These are phyloP conservation scores for Antheraea pernyi DNA, from an alignment of 1,140 invertebrate genomes.

Conservation along the genomic window DNA sequence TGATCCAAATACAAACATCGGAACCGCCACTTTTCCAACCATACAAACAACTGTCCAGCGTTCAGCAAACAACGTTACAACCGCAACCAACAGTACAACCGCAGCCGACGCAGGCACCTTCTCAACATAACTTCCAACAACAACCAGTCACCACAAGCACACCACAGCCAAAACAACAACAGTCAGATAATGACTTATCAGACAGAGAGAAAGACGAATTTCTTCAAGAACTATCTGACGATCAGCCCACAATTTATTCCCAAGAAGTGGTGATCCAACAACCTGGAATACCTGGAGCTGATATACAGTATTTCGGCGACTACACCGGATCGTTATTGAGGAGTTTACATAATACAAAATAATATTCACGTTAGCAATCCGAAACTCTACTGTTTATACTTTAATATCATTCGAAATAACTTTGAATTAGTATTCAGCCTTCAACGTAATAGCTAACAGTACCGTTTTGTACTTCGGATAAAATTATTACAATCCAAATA, in stretches of 20 bases:
- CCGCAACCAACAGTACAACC: background rate
- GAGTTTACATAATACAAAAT: background rate
- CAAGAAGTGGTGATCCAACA: constrained; percentile 6
- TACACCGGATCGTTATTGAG: constrained; percentile 37
- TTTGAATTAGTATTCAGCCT: background rate
- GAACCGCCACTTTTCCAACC: background rate
- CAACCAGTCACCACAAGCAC: background rate
- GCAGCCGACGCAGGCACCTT: background rate
- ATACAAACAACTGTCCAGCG: background rate
- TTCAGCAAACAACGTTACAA: background rate
- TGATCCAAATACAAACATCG: background rate
- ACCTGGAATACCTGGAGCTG: constrained; percentile 36
- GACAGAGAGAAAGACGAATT: background rate
- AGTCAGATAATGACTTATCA: too few relatives aligned
- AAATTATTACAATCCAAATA: too few relatives aligned
- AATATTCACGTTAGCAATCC: background rate
- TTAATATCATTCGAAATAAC: background rate
- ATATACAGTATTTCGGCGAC: constrained; percentile 66
- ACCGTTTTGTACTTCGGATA: too few relatives aligned
- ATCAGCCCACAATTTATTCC: background rate
- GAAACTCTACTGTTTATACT: too few relatives aligned
- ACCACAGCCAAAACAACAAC: background rate
- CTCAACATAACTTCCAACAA: background rate
- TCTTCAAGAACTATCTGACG: background rate
- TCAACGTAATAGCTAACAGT: too few relatives aligned